phyloP scores from a whole-genome alignment of 2,888 invertebrate species.

The Platypus cylindrus region DNA sequence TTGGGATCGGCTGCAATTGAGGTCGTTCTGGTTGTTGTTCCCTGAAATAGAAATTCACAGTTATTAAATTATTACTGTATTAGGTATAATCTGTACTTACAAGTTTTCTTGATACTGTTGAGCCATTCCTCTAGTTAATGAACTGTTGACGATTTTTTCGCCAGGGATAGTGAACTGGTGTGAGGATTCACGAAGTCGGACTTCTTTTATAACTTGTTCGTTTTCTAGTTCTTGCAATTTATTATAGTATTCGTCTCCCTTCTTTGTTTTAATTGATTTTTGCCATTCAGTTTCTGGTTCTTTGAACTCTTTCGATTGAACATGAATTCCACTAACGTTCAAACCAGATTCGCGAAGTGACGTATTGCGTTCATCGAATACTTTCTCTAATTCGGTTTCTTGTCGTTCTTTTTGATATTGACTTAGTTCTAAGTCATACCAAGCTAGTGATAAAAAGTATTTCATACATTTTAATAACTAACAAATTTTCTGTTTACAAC shows the following conservation, averaged over 20 bases:
- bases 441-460: constrained; percentile 44
- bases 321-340: constrained; percentile 39
- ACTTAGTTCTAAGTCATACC: constrained; percentile 82
- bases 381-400: constrained; percentile 74
- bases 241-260: constrained; percentile 67
- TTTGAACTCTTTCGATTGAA: constrained; percentile 48
- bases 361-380: constrained; percentile 74
- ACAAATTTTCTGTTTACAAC: too few relatives aligned
- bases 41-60: too few relatives aligned
- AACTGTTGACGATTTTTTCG: constrained; percentile 61
- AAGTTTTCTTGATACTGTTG: constrained; percentile 71
- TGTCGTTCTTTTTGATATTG: constrained; percentile 72
- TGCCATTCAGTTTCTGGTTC: constrained; percentile 79
- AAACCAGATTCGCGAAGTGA: constrained; percentile 47
- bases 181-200: constrained; percentile 58
- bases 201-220: constrained; percentile 72
- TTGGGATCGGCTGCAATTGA: constrained; percentile 28
- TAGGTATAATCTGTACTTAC: constrained; percentile 44
- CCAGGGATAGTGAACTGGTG: constrained; percentile 80
- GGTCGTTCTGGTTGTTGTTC: constrained; percentile 47
- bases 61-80: neutral
- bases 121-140: constrained; percentile 77
- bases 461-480: neutral
- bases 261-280: constrained; percentile 66
- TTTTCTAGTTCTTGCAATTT: constrained; percentile 74